Conservation (phyloP, 2,888 invertebrate species). For the Diogma glabrata region DNA sequence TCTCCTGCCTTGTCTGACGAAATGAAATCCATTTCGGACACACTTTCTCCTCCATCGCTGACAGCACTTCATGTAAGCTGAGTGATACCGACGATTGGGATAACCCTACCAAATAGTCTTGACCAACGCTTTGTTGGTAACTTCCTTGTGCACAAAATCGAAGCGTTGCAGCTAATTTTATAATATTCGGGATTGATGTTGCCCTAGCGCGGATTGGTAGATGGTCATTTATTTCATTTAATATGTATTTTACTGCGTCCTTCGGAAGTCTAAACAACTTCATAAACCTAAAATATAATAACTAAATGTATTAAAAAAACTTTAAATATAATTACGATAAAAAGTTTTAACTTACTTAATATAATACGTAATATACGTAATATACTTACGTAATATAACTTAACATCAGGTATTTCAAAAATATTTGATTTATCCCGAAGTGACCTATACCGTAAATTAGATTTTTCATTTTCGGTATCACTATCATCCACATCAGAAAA, state of each 20-base stretch:
- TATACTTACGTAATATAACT: neutral
- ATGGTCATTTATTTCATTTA: neutral
- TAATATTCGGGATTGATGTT: neutral
- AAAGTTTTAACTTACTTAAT: too few species aligned
- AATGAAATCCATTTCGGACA: neutral
- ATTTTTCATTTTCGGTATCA: neutral
- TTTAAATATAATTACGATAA: too few species aligned
- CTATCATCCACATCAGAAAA: too few species aligned
- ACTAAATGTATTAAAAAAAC: too few species aligned
- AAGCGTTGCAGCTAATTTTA: neutral
- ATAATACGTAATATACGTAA: too few species aligned
- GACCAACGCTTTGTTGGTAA: neutral
- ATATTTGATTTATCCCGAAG: neutral
- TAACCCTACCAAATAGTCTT: neutral
- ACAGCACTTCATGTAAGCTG: neutral
- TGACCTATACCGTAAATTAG: neutral
- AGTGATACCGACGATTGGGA: neutral
- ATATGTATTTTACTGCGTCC: neutral
- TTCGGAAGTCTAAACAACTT: neutral
- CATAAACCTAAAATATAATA: neutral
- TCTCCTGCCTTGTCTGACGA: neutral
- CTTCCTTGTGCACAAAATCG: neutral
- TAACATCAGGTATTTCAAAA: neutral
- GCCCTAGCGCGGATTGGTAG: neutral
- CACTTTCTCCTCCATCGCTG: neutral